phyloP scores from a whole-genome alignment of 2,797 vertebrate genomes.

The Falco peregrinus region DNA sequence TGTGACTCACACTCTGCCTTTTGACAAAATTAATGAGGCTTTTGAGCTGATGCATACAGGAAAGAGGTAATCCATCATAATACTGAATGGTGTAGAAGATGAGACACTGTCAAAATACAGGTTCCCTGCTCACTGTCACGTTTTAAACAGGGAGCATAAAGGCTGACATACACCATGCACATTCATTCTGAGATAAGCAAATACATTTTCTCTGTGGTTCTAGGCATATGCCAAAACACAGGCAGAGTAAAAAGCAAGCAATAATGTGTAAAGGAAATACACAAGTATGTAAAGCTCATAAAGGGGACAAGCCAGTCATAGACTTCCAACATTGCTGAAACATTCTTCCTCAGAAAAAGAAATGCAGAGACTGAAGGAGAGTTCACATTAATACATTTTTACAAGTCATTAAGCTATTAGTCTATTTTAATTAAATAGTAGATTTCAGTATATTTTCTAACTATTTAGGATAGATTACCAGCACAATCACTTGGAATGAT shows the following conservation, averaged over 20 bases:
- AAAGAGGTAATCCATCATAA: slow-evolving; percentile 81
- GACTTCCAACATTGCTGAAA: not conserved
- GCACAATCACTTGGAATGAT: not conserved
- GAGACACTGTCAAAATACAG: not conserved
- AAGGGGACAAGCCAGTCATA: not conserved
- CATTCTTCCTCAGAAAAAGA: not conserved
- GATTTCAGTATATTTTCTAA: not conserved
- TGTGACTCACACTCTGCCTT: slow-evolving; percentile 89
- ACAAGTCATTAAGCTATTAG: not conserved
- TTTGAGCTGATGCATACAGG: slow-evolving; percentile 94
- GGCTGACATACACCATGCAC: not conserved
- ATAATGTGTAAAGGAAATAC: not conserved
- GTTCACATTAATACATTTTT: not conserved
- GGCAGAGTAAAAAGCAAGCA: not conserved
- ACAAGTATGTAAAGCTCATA: not conserved
- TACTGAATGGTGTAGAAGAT: not conserved
- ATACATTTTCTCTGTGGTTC: not conserved
- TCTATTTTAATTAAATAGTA: not conserved
- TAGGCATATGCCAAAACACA: not conserved
- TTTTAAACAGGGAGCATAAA: not conserved
- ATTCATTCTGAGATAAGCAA: not conserved
- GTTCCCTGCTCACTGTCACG: not conserved
- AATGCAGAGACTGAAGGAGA: not conserved
- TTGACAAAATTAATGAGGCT: slow-evolving; percentile 90
- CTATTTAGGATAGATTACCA: not conserved